Evolutionary conservation across 2,797 vertebrate genomes (phyloP).

Genomic region (Sebastes itinus): DNA sequence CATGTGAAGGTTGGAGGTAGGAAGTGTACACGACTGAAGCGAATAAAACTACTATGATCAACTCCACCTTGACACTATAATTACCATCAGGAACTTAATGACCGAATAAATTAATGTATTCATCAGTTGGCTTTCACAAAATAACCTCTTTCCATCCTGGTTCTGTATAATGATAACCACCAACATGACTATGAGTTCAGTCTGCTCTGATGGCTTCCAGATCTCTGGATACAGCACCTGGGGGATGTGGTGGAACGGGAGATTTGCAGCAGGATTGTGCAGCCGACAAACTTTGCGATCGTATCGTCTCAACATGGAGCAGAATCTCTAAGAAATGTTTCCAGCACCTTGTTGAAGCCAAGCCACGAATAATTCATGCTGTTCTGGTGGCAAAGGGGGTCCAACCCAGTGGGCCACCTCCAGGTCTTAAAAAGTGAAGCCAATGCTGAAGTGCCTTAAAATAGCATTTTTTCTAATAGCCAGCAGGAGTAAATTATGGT

Average conservation of each 20-base stretch:
- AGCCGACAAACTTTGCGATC: slow-evolving; percentile 57
- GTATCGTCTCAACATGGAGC: slow-evolving; percentile 42
- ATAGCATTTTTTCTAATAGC: too few relatives aligned
- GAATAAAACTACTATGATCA: not conserved
- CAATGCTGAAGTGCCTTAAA: too few relatives aligned
- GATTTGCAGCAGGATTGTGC: slow-evolving; percentile 54
- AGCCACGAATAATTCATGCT: not conserved
- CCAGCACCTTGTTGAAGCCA: not conserved
- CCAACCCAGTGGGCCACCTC: too few relatives aligned
- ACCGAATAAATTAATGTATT: not conserved
- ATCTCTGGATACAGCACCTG: not conserved
- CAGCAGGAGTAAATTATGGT: too few relatives aligned
- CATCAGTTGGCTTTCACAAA: not conserved
- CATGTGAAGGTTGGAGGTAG: not conserved
- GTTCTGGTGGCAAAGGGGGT: not conserved
- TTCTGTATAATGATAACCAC: not conserved
- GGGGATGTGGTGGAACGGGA: slow-evolving; percentile 26
- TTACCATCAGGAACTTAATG: not conserved
- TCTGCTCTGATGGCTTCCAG: not conserved
- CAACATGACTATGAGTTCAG: not conserved
- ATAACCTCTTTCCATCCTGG: not conserved
- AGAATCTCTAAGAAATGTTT: not conserved
- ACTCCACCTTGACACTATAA: not conserved
- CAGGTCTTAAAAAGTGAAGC: too few relatives aligned
- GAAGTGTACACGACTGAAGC: not conserved